Evolutionary conservation across 2,797 vertebrate species (phyloP), one percentile per base, ranked within the genome.

Genomic region (Sebastes reedi): DNA sequence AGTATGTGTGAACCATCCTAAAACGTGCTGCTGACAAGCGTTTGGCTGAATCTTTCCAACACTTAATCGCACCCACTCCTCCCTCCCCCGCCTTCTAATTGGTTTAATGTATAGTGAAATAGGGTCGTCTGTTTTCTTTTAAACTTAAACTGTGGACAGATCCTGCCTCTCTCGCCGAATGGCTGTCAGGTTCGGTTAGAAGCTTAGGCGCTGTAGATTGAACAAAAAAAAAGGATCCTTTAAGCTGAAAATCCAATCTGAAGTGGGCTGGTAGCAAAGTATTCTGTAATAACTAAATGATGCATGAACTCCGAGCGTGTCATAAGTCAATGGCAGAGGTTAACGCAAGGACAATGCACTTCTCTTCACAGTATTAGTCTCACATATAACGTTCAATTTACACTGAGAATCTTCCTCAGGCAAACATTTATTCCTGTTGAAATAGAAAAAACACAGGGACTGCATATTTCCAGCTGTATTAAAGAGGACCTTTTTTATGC

Each of bases 51-150:
- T 87, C 82, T 75, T 76, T 83, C 67, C 7, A 85, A 79, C 80
- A 36, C 67, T 85, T 77, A 83, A 83, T 80, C 68, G 14, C 29
- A 70, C 22, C 61, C 54, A 65, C 3, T 22, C 69, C 18, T 58
- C 75, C 52, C 10, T 50, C 68, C 36, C 42, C 52, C 7, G 4
- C 65, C 75, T 65, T 74, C n/a, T 93, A 93, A 90, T 94, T 93
- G 93, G 90, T 87, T 93, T 93, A 92, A 94, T 92, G 91, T 93
- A 93, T 91, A 94, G 92, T 94, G 90, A 92, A 93, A 92, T 88
- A 84, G 78, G 82, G 87, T 86, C 30, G 75, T 82, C 80, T 90
- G 90, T 87, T 90, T 93, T 87, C 83, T 84, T 87, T 85, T 86
- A 74, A 87, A 88, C 68, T 83, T 61, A 85, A 91, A 93, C 87